Evolutionary conservation across 2,797 vertebrate species (phyloP).

Genomic region (Danio choprae): DNA sequence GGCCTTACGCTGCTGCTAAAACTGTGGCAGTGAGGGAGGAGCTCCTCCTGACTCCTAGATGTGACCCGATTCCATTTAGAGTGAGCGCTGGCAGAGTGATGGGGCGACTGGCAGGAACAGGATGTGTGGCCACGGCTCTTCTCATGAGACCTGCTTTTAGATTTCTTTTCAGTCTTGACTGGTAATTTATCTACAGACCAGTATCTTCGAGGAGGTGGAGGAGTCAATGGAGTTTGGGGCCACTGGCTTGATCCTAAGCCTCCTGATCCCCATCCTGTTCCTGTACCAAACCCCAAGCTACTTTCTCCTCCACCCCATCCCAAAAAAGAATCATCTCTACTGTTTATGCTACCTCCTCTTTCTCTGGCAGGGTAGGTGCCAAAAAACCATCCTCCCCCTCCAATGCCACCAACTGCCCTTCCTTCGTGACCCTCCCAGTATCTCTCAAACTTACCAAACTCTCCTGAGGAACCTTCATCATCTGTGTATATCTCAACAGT

Average conservation of each 20-base stretch:
- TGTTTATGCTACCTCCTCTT: conserved; percentile 80
- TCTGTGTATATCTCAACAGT: conserved; percentile 76
- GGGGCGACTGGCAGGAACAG: conserved; percentile 77
- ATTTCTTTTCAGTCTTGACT: conserved; percentile 81
- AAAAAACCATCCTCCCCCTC: conserved; percentile 84
- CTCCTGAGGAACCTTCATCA: conserved; percentile 79
- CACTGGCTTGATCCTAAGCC: conserved; percentile 72
- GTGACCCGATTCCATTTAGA: conserved; percentile 75
- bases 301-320: conserved; percentile 73
- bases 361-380: conserved; percentile 83
- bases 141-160: conserved; percentile 75
- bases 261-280: conserved; percentile 73
- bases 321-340: conserved; percentile 77
- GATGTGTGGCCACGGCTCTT: conserved; percentile 72
- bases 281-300: conserved; percentile 72
- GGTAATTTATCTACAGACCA: conserved; percentile 93
- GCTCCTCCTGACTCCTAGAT: conserved; percentile 80
- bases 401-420: conserved; percentile 78
- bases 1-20: conserved; percentile 73
- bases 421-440: conserved; percentile 84
- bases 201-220: conserved; percentile 84
- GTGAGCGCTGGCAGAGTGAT: conserved; percentile 68
- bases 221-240: conserved; percentile 76
- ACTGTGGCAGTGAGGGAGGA: conserved; percentile 79
- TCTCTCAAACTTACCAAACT: conserved; percentile 84